Evolutionary conservation across 1,140 invertebrate genomes (phyloP), one percentile per base, ranked within the genome.

Genomic region (Zeugodacus cucurbitae): DNA sequence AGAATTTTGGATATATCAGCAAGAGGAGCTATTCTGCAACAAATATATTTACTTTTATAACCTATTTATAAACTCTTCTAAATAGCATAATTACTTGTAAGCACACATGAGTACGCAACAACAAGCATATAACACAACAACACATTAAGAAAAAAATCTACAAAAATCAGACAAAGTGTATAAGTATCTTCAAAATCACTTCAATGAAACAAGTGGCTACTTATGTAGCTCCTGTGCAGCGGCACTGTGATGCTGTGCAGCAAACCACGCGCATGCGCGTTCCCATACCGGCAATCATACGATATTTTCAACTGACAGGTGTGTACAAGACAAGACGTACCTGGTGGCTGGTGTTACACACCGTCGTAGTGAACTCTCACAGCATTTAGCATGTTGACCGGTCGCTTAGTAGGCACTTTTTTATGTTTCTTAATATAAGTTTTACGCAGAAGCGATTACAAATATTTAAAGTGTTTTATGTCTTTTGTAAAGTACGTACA

Each of bases 361-460:
- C 74, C 74, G 41, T 54, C 74, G 17, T n/a, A 29, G 44, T 48
- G 41, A 26, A 82, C 74, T 82, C 74, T 37, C 6, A 7, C 32
- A 74, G n/a, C n/a, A 82, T 41, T 26, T 29, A 82, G 74, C 74
- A 48, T 41, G 74, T 26, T 82, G 74, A 82, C 74, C 74, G 74
- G 34, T 34, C 74, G 74, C 74, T 54, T 82, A 11, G 74, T 41
- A 82, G 22, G 90, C 90, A 92, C 90, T 90, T 92, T 91, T 62
- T 92, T 91, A 48, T 34, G 74, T 82, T 48, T 34, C 48, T 91
- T 89, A 91, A 91, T 91, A 92, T 92, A 92, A 91, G 91, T 91
- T 91, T 92, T 92, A 92, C 89, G 89, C 91, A 92, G 91, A 92
- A 92, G 89, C 88, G 90, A 91, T 90, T 90, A 91, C 90, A 88